Evolutionary conservation across 2,113 vertebrate genomes (phyloP), one percentile per base, ranked within the genome.

Genomic region (Empidonax traillii): DNA sequence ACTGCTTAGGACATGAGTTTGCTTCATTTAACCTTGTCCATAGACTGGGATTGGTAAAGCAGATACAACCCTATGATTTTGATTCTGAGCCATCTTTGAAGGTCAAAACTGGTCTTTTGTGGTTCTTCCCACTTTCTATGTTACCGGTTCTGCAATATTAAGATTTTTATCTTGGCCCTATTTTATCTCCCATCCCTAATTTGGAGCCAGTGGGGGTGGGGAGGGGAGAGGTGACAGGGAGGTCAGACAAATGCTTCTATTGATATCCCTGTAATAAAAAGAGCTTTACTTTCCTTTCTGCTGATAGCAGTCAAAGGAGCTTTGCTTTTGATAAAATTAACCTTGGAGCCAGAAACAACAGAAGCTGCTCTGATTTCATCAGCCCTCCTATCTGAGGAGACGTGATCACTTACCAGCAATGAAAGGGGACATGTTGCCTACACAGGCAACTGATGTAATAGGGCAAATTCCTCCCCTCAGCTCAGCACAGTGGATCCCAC

Each of bases 321-420:
- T 94, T 96, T 97, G 68, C 95, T 96, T 94, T 77, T 92, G 96
- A 95, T 96, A 96, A 94, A 96, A 96, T 95, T 95, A 96, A 96
- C 96, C 93, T 96, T 96, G 92, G 86, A 96, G 90, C 86, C 90
- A 92, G 90, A 96, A 96, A 97, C 93, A 97, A 93, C 90, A 93
- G 85, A 93, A 72, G 61, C 89, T 59, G 80, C 83, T 96, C 69
- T 95, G 95, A 97, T 96, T 97, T 96, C 91, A 95, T 97, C 90
- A 95, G 75, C 81, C 80, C 46, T 89, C 84, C 92, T 78, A 22
- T 90, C 91, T 79, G 87, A 91, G 92, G 67, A 80, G 95, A 97
- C 10, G 19, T 63, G 94, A 95, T 82, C 94, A 93, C 83, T 96
- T 95, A 94, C 28, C n/a, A 89, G 75, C 80, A 80, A 71, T 85